Evolutionary conservation across 2,888 invertebrate species (phyloP).

Genomic region (Drosophila nr. fundita): DNA sequence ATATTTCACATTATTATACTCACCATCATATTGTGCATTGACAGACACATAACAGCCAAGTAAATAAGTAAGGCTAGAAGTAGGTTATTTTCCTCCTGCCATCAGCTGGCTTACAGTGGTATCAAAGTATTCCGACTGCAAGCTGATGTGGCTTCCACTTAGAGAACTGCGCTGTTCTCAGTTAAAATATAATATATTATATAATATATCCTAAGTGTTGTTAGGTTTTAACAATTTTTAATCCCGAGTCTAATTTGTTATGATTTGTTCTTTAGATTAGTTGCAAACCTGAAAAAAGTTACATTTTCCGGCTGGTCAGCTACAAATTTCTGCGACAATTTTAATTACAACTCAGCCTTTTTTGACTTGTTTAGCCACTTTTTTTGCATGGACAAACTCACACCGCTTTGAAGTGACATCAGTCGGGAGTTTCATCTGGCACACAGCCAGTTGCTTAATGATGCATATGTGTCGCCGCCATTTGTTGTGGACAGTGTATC

Average conservation of each 20-base stretch:
- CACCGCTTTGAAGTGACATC: slow-evolving; percentile 6
- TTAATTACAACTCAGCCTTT: not conserved
- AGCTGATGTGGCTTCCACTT: too few relatives aligned
- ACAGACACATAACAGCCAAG: not conserved
- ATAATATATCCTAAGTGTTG: not conserved
- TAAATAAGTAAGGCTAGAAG: not conserved
- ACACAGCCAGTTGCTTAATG: slow-evolving; percentile 68
- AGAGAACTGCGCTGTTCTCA: not conserved
- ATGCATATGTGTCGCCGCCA: slow-evolving; percentile 71
- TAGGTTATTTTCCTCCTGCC: not conserved
- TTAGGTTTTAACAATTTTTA: not conserved
- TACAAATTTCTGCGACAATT: not conserved
- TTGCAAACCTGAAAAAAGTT: not conserved
- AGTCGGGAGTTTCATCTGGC: slow-evolving; percentile 50
- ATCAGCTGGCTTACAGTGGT: not conserved
- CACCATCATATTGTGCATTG: not conserved
- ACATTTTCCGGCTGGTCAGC: not conserved
- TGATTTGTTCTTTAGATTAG: not conserved
- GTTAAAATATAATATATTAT: not conserved
- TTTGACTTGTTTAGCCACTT: not conserved
- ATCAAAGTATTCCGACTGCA: not conserved
- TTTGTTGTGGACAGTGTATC: slow-evolving; percentile 57
- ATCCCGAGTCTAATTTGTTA: not conserved
- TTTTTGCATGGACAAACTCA: not conserved
- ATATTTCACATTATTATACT: not conserved